A percentile compares a stretch with the other conserved stretches of the same genome.
phyloP scores from a whole-genome alignment of 2,888 invertebrate species.

The Metellina segmentata region DNA sequence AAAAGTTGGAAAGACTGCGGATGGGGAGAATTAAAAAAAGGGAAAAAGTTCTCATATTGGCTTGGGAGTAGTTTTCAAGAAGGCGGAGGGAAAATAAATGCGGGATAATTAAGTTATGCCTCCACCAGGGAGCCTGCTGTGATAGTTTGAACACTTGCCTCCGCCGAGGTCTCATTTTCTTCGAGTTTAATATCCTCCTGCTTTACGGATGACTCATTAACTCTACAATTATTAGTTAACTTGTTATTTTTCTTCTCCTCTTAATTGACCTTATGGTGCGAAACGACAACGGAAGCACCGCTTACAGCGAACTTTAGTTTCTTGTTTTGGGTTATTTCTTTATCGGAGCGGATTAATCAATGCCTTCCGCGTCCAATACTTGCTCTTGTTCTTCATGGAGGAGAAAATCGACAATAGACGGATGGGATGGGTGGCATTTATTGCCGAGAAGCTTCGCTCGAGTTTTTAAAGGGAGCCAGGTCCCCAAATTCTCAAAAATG shows the following conservation, averaged over 20 bases:
- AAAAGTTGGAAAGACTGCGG: constrained; percentile 61
- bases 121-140: constrained; percentile 45
- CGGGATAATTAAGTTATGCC: constrained; percentile 68
- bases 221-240: constrained; percentile 69
- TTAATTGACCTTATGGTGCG: constrained; percentile 70
- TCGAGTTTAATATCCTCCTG: constrained; percentile 58
- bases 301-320: constrained; percentile 37
- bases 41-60: constrained; percentile 41
- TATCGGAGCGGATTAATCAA: constrained; percentile 48
- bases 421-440: too few relatives aligned
- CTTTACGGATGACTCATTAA: constrained; percentile 68
- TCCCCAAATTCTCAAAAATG: too few relatives aligned
- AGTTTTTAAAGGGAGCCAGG: too few relatives aligned
- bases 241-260: constrained; percentile 60
- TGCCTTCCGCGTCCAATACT: constrained; percentile 6
- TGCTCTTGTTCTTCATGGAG: not conserved
- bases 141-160: constrained; percentile 65
- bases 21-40: constrained; percentile 47
- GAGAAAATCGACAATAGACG: too few relatives aligned
- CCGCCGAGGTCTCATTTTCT: constrained; percentile 34
- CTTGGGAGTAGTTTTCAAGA: constrained; percentile 42
- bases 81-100: constrained; percentile 63
- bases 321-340: constrained; percentile 38
- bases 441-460: too few relatives aligned
- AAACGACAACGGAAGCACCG: constrained; percentile 37